A percentile compares a stretch with the other conserved stretches of the same genome.
Conservation (phyloP, 1,140 invertebrate genomes). For the Condylostylus longicornis region DNA sequence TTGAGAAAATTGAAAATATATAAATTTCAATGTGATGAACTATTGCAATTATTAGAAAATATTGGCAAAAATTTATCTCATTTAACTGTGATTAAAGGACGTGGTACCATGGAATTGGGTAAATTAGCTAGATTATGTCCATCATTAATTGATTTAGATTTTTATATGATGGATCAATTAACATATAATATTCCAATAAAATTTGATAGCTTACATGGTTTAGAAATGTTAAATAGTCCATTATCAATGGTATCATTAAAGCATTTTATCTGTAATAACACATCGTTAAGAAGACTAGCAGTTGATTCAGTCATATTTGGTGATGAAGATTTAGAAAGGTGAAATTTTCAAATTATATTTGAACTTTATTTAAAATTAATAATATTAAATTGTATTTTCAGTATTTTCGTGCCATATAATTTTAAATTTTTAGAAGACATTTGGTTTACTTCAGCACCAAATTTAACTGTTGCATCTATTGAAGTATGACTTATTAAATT, state of each 20-base stretch:
- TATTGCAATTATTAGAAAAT: slow-evolving; percentile 39
- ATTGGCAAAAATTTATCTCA: slow-evolving; percentile 39
- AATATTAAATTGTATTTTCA: slow-evolving; percentile 18
- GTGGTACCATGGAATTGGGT: slow-evolving; percentile 40
- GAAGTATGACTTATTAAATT: slow-evolving; percentile 26
- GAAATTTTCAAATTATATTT: slow-evolving; percentile 15
- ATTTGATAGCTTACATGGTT: slow-evolving; percentile 42
- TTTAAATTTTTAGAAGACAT: slow-evolving; percentile 43
- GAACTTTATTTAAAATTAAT: background rate
- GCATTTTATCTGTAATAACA: slow-evolving; percentile 40
- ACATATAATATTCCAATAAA: slow-evolving; percentile 38
- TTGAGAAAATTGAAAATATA: slow-evolving; percentile 43
- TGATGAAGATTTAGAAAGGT: slow-evolving; percentile 46
- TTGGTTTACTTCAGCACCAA: slow-evolving; percentile 45
- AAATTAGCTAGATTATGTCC: slow-evolving; percentile 40
- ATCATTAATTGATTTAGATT: slow-evolving; percentile 41
- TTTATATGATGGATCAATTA: slow-evolving; percentile 42
- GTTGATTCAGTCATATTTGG: slow-evolving; percentile 33
- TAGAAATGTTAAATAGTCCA: slow-evolving; percentile 46
- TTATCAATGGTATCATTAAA: slow-evolving; percentile 38
- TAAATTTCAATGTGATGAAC: slow-evolving; percentile 42
- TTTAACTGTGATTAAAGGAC: slow-evolving; percentile 44
- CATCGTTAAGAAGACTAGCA: slow-evolving; percentile 41
- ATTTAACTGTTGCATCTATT: slow-evolving; percentile 40
- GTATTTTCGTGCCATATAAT: slow-evolving; percentile 38